Evolutionary conservation across 2,113 vertebrate genomes (phyloP).

Genomic region (Sterna hirundo): DNA sequence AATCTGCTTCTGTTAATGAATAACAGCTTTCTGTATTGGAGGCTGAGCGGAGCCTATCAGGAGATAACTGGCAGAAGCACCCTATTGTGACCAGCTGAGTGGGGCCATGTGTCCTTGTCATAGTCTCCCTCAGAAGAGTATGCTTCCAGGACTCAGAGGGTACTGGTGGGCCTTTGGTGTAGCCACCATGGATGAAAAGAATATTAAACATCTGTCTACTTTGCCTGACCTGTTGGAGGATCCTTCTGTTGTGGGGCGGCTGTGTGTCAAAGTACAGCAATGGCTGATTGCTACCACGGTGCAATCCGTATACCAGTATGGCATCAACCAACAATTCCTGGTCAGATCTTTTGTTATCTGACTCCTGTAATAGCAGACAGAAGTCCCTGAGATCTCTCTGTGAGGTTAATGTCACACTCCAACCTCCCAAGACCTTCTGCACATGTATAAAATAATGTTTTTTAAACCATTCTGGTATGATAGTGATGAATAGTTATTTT

Average conservation of each 20-base stretch:
- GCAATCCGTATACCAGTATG: too few relatives aligned
- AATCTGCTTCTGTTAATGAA: background rate
- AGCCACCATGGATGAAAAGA: background rate
- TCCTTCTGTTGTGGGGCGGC: background rate
- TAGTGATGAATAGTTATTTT: background rate
- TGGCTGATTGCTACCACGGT: background rate
- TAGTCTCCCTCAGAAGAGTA: background rate
- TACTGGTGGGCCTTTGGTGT: background rate
- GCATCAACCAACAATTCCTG: background rate
- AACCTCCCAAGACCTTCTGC: background rate
- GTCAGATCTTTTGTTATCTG: background rate
- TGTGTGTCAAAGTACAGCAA: background rate
- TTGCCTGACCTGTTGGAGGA: background rate
- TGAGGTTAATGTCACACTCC: background rate
- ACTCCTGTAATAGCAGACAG: background rate
- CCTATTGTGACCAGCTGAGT: fast-evolving
- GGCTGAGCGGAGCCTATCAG: background rate
- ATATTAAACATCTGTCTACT: background rate
- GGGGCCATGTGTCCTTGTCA: background rate
- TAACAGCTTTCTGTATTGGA: background rate
- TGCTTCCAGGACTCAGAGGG: background rate
- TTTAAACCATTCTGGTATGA: background rate
- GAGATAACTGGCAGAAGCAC: background rate
- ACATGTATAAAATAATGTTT: background rate
- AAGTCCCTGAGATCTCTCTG: background rate